These are phyloP conservation scores for Xerus rutilus DNA, from an alignment of 2,797 vertebrate species.

Conservation along the genomic window DNA sequence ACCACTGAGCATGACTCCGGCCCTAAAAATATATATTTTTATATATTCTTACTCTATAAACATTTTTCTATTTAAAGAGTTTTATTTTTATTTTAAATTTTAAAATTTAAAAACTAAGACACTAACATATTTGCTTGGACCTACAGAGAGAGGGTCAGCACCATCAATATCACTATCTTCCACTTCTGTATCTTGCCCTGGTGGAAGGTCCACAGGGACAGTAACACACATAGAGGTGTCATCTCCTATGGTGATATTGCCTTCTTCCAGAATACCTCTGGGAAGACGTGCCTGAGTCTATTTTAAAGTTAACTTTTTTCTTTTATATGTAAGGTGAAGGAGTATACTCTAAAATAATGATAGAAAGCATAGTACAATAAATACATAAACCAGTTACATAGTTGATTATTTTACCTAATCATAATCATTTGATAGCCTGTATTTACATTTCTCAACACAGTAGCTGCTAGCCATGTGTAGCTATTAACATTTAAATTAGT, in stretches of 20 bases:
- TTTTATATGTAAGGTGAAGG: not conserved
- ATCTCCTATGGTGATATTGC: not conserved
- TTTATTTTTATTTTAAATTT: not conserved
- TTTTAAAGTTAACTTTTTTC: not conserved
- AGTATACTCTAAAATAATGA: not conserved
- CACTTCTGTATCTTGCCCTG: not conserved
- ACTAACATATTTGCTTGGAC: not conserved
- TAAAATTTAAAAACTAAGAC: not conserved
- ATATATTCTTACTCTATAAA: not conserved
- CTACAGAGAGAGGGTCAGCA: not conserved
- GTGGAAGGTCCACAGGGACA: not conserved
- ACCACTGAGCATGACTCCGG: no score
- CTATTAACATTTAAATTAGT: conserved; percentile 50
- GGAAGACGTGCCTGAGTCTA: not conserved
- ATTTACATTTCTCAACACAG: not conserved
- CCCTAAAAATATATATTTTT: no score
- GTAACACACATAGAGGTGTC: not conserved
- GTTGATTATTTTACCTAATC: not conserved
- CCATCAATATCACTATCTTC: not conserved
- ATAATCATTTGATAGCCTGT: conserved; percentile 35
- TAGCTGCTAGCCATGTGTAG: not conserved
- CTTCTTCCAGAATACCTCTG: not conserved
- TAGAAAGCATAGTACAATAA: not conserved
- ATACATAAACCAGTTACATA: not conserved
- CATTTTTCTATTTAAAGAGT: not conserved